These are phyloP conservation scores for Typhlichthys subterraneus DNA, from an alignment of 2,797 vertebrate genomes.

Conservation along the genomic window DNA sequence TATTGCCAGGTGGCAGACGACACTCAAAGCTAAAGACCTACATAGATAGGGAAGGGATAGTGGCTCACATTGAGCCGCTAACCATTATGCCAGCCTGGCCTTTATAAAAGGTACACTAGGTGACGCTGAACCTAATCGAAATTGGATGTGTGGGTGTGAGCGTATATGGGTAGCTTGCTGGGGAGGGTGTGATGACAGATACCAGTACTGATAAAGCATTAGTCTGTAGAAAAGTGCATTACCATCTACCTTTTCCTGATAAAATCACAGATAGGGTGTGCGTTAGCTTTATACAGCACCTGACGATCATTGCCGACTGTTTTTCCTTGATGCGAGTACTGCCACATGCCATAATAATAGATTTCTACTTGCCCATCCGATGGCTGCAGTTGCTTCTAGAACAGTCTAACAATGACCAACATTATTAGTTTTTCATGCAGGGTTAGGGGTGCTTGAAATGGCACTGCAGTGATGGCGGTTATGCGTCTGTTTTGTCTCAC, in stretches of 20 bases:
- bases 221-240: conserved; percentile 20
- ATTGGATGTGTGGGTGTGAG: conserved; percentile 35
- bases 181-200: conserved; percentile 25
- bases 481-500: conserved; percentile 38
- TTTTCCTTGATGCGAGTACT: conserved; percentile 21
- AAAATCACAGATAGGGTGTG: conserved; percentile 15
- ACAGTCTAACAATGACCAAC: conserved; percentile 28
- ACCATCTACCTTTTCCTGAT: conserved; percentile 24
- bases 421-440: conserved; percentile 41
- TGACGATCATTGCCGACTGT: conserved; percentile 37
- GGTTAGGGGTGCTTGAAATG: conserved; percentile 35
- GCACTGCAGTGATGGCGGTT: conserved; percentile 23
- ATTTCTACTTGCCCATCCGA: conserved; percentile 18
- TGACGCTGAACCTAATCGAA: conserved; percentile 46
- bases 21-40: conserved; percentile 36
- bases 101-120: conserved; percentile 26
- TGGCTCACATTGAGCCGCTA: conserved; percentile 12
- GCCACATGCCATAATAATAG: conserved; percentile 16
- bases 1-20: conserved; percentile 42
- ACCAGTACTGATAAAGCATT: conserved; percentile 39
- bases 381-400: conserved; percentile 21
- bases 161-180: conserved; percentile 24
- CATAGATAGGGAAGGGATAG: conserved; percentile 16
- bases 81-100: conserved; percentile 36
- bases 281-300: conserved; percentile 12